Evolutionary conservation across 2,797 vertebrate species (phyloP).

Genomic region (Catharus ustulatus): DNA sequence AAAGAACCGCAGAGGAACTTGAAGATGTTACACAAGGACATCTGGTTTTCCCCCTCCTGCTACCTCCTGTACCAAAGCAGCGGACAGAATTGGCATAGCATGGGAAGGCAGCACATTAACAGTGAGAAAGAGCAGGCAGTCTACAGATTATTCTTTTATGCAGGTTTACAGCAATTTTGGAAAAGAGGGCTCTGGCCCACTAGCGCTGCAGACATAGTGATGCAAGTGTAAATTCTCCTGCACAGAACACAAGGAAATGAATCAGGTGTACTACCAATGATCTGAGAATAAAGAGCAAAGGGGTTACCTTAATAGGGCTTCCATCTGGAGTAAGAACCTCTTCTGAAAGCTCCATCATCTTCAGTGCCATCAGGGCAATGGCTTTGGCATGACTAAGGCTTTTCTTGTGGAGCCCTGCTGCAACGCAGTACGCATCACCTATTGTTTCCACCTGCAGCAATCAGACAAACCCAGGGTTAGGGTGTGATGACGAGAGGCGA

Average conservation of each 20-base stretch:
- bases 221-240: neutral
- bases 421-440: slow-evolving; percentile 97
- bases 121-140: neutral
- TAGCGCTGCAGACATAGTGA: neutral
- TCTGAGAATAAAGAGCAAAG: neutral
- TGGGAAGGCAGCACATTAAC: neutral
- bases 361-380: slow-evolving; percentile 96
- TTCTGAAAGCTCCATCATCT: slow-evolving; percentile 99
- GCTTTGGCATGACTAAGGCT: slow-evolving; percentile 94
- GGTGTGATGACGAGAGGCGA: slow-evolving; percentile 26
- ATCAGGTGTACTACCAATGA: neutral
- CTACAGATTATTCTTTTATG: neutral
- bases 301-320: slow-evolving; percentile 91
- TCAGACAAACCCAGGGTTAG: slow-evolving; percentile 63
- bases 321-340: slow-evolving; percentile 95
- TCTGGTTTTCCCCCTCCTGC: neutral
- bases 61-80: neutral
- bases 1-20: neutral
- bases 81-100: neutral
- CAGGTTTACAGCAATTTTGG: neutral
- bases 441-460: slow-evolving; percentile 95
- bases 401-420: slow-evolving; percentile 93
- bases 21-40: neutral
- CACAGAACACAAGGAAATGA: neutral
- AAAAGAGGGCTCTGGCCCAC: neutral